Evolutionary conservation across 2,888 invertebrate species (phyloP).

Genomic region (Nemurella pictetii): DNA sequence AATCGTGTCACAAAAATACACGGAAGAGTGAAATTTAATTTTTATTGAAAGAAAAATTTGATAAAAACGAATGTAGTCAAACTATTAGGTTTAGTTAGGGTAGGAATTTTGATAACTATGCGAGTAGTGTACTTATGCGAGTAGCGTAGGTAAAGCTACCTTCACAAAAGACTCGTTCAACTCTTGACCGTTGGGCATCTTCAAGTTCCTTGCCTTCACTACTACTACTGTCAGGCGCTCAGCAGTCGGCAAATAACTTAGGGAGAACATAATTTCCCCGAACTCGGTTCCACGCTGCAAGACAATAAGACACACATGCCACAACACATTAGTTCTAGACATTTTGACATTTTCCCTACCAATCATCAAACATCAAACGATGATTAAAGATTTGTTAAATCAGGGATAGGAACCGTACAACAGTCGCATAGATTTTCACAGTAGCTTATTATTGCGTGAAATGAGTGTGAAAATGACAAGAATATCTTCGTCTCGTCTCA

Average conservation of each 20-base stretch:
- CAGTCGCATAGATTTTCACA: no score
- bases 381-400: background rate
- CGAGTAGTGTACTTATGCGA: no score
- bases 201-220: slow-evolving; percentile 75
- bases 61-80: slow-evolving; percentile 4
- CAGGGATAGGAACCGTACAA: no score
- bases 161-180: slow-evolving; percentile 77
- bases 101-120: background rate
- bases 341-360: background rate
- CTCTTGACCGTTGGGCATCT: slow-evolving; percentile 58
- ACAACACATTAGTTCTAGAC: background rate
- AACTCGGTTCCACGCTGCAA: slow-evolving; percentile 65
- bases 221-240: slow-evolving; percentile 76
- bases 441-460: no score
- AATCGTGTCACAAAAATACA: no score
- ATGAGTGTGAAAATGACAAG: no score
- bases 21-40: no score
- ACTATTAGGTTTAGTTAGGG: background rate
- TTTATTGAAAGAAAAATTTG: slow-evolving; percentile 30
- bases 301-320: background rate
- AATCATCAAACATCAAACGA: background rate
- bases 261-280: slow-evolving; percentile 80
- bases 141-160: no score
- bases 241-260: slow-evolving; percentile 80
- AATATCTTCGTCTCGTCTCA: no score